phyloP scores from a whole-genome alignment of 2,888 invertebrate genomes.

The Agapetus fuscipes region DNA sequence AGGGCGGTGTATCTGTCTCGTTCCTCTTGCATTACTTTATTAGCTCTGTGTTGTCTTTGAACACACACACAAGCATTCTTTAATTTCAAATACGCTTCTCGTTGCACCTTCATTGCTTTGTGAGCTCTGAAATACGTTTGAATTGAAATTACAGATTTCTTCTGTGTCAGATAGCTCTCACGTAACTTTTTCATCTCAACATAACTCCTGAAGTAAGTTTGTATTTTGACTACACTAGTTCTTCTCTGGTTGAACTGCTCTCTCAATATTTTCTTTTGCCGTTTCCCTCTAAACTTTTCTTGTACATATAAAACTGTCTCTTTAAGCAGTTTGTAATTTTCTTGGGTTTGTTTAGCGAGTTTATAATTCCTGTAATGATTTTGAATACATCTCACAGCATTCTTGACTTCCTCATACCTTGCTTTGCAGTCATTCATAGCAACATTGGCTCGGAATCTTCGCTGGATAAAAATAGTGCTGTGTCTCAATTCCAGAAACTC shows the following conservation, averaged over 20 bases:
- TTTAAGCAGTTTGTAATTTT: not conserved
- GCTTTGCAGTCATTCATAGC: not conserved
- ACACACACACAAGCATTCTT: constrained; percentile 8
- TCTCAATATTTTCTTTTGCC: not conserved
- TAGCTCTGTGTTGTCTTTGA: not conserved
- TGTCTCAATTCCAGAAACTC: constrained; percentile 29
- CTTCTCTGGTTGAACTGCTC: not conserved
- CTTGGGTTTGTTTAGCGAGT: not conserved
- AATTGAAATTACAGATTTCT: constrained; percentile 24
- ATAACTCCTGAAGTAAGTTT: not conserved
- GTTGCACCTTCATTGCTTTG: constrained; percentile 14
- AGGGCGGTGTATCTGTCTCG: not conserved
- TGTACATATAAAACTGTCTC: not conserved
- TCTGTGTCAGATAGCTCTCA: not conserved
- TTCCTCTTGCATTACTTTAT: not conserved
- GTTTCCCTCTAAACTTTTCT: constrained; percentile 1
- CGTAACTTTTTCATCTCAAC: not conserved
- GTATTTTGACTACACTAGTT: not conserved
- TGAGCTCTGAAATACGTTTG: constrained; percentile 27
- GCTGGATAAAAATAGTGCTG: constrained; percentile 39
- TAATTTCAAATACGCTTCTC: constrained; percentile 6
- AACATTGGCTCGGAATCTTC: constrained; percentile 37
- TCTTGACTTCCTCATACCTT: constrained; percentile 22
- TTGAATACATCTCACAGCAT: constrained; percentile 26
- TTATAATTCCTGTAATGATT: constrained; percentile 8